Evolutionary conservation across 2,113 vertebrate genomes (phyloP), one percentile per base, ranked within the genome.

Genomic region (Lepus timidus): DNA sequence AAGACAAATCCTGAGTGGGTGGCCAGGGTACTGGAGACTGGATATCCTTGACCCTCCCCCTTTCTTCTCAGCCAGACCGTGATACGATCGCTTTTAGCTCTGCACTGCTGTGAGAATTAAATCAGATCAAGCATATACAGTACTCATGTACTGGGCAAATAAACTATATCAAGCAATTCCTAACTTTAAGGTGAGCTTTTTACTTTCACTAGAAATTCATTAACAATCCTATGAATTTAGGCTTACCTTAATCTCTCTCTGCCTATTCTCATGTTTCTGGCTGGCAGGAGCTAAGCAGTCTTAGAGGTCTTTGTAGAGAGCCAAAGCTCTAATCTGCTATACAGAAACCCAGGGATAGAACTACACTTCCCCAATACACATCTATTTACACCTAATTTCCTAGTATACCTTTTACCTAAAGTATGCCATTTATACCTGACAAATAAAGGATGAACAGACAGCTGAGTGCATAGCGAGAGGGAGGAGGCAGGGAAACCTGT

Each of bases 311-410:
- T 29, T 88, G 27, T 49, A 85, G 17, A 12, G 64, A 74, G 36
- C 9, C 52, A 62, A 62, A 84, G 88, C 16, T 51, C 39, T 79
- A n/a, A 83, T 36, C 51, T 70, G 29, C 74, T 78, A 52, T 11
- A 81, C 16, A 74, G 36, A 79, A 88, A 51, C 52, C 27, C 52
- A 70, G 61, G 27, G 44, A 51, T 1, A 49, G 3, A 86, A 51
- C 33, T 64, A 33, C 3, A 78, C 70, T 82, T 94, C 74, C 85
- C 86, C 92, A 95, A 67, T 52, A 85, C 17, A 27, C 22, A 73
- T 49, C 6, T 27, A 52, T 78, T 31, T 58, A 71, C n/a, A 88
- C 16, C 13, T 33, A 29, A 49, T 23, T 64, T 88, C 29, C 31
- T 58, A 65, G 29, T 13, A 31, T 31, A 27, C 44, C 36, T 49